Evolutionary conservation across 2,113 vertebrate genomes (phyloP), one percentile per base, ranked within the genome.

Genomic region (Tenrec ecaudatus): DNA sequence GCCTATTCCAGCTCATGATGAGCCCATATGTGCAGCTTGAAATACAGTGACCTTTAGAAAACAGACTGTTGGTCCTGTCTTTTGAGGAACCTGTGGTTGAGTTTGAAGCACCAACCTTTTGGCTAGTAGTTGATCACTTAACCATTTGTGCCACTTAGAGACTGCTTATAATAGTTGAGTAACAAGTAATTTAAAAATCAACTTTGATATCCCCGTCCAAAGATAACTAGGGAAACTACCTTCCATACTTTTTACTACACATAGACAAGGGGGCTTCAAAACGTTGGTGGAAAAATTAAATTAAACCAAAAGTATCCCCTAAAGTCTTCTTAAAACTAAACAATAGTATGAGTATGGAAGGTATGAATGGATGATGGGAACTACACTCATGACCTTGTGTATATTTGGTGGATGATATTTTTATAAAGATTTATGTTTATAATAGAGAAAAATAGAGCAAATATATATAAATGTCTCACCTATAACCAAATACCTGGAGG

Each of bases 121-220:
- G 31, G 14, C 31, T 71, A 33, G 31, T 33, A 33, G 68, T 71
- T 17, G 6, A n/a, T 5, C 68, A 33, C 11, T 69, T 31, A 71
- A 71, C 68, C 31, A 5, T 53, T 53, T 53, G 47, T 53, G 47
- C 47, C 47, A 53, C 47, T 53, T 5, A 71, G 31, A 12, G 16
- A 33, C 31, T 33, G 31, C 68, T 71, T 71, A 33, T 71, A 71
- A 6, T n/a, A 71, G 31, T n/a, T 71, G 31, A 71, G n/a, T 68
- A 71, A 16, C 66, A 82, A 82, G 60, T 75, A 66, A 73, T 81
- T 84, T 57, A 29, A 80, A 80, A 85, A 78, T 92, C 38, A 88
- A 9, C 31, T 75, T 53, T 53, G 47, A 53, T 53, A 53, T 53
- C 69, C 77, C 31, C 29, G 11, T 53, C 12, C 47, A 53, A 53